phyloP scores from a whole-genome alignment of 2,113 vertebrate genomes.

The Albula glossodonta region DNA sequence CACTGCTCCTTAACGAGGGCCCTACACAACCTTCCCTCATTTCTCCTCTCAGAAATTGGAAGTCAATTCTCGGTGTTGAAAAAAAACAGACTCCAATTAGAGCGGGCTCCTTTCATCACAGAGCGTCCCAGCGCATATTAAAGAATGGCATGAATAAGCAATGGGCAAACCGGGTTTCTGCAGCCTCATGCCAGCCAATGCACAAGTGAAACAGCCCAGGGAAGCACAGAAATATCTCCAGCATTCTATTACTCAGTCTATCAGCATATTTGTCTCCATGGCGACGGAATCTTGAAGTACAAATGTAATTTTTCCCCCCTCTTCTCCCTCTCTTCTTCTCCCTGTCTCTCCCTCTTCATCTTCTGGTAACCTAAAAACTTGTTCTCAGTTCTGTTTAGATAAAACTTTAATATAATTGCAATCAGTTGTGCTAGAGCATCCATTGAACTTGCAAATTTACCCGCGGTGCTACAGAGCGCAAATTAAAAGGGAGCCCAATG shows the following conservation, averaged over 20 bases:
- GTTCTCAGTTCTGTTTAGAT: constrained; percentile 32
- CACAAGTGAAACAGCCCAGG: not conserved
- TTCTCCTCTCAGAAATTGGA: constrained; percentile 44
- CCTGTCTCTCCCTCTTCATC: constrained; percentile 31
- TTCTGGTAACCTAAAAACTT: constrained; percentile 45
- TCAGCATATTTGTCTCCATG: constrained; percentile 33
- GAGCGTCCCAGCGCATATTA: constrained; percentile 47
- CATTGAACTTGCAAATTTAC: constrained; percentile 24
- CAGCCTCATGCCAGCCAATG: constrained; percentile 19
- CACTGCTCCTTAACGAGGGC: not conserved
- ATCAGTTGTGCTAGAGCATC: not conserved
- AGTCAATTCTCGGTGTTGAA: constrained; percentile 48
- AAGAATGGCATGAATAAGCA: constrained; percentile 51
- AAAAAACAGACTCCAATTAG: constrained; percentile 64
- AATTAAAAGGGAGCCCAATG: constrained; percentile 36
- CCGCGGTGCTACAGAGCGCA: constrained; percentile 14
- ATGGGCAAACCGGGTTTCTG: constrained; percentile 32
- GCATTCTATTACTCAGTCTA: constrained; percentile 17
- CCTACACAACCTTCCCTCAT: not conserved
- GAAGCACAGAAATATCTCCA: constrained; percentile 13
- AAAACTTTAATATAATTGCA: constrained; percentile 30
- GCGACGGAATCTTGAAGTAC: constrained; percentile 25
- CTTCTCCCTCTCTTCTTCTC: constrained; percentile 17
- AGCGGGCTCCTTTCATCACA: constrained; percentile 47
- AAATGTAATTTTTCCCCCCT: constrained; percentile 17